Conservation (phyloP, 2,888 invertebrate species). For the Electrophaes corylata region DNA sequence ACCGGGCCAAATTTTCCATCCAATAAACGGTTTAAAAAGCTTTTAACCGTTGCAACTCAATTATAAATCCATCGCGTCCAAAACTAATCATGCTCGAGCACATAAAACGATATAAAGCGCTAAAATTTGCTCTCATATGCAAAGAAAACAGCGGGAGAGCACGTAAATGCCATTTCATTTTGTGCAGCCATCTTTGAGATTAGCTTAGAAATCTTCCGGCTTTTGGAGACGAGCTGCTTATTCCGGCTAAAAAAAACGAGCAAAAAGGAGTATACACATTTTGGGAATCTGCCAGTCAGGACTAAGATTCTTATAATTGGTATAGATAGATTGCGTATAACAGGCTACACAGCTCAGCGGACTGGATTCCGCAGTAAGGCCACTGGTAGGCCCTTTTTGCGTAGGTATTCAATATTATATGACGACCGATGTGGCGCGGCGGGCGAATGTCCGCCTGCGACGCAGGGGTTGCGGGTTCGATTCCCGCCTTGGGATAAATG, state of each 20-base stretch:
- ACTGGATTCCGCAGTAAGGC: no score
- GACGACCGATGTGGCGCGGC: no score
- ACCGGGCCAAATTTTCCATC: conserved; percentile 18
- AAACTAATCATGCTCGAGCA: conserved; percentile 25
- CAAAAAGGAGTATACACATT: no score
- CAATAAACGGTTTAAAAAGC: conserved; percentile 29
- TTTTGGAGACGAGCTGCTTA: conserved; percentile 2
- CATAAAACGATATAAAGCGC: conserved; percentile 23
- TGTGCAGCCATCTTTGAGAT: conserved; percentile 36
- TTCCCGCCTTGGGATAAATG: no score
- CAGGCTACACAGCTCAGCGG: no score
- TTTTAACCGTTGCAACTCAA: conserved; percentile 29
- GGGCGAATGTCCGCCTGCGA: no score
- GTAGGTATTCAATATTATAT: no score
- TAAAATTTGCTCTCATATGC: conserved; percentile 24
- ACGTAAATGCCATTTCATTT: conserved; percentile 45
- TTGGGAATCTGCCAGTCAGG: no score
- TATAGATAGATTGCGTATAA: no score
- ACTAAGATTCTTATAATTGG: no score
- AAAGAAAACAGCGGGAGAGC: conserved; percentile 27
- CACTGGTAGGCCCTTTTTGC: no score
- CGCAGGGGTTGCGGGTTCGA: no score
- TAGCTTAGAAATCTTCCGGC: conserved; percentile 37
- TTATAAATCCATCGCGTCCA: conserved; percentile 29
- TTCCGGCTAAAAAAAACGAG: not conserved